Base-by-base conservation (phyloP, 1,140 invertebrate species). In the Drosophila nannoptera region DNA sequence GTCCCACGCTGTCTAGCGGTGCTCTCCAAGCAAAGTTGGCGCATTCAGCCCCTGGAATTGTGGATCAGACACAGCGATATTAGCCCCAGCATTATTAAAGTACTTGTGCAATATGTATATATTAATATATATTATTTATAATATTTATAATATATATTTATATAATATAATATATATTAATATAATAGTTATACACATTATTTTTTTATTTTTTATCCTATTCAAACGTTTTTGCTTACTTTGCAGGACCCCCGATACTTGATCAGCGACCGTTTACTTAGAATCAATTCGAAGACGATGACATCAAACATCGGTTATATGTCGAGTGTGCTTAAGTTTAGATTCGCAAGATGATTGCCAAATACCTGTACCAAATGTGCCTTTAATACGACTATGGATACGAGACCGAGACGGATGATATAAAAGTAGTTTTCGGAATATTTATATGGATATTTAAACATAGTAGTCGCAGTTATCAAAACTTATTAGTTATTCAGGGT, bases 261-360 rank as follows among this genome's bases (percentile, higher is more conserved):
- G 45, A 61, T 74, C n/a, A 75, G 65, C 33, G 49, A 65, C 6
- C 73, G 67, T 9, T 48, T 67, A 7, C 52, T 87, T 8, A 65
- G 69, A 33, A 78, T 87, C n/a, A 74, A 87, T 58, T 22, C 66
- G 0, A 83, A 72, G 36, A 49, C 52, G 12, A 56, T 72, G 33
- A 45, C 54, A 16, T 48, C 60, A 2, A 66, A 70, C 55, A 53
- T 66, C 16, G 66, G 81, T 36, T 73, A 64, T 11, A 49, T 74
- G 12, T 63, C 77, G 0, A 80, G 84, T 1, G 84, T 87, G n/a
- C 62, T 87, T 0, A 84, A 81, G 75, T 87, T 87, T 61, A 84
- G 71, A 16, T 87, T 87, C 56, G 14, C 46, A 1, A 59, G 76
- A 52, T 86, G 43, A 78, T n/a, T 22, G 9, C 12, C 12, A 4